A percentile compares a stretch with the other conserved stretches of the same genome.
phyloP scores from a whole-genome alignment of 2,888 invertebrate species.

The Cartodere bifasciata region DNA sequence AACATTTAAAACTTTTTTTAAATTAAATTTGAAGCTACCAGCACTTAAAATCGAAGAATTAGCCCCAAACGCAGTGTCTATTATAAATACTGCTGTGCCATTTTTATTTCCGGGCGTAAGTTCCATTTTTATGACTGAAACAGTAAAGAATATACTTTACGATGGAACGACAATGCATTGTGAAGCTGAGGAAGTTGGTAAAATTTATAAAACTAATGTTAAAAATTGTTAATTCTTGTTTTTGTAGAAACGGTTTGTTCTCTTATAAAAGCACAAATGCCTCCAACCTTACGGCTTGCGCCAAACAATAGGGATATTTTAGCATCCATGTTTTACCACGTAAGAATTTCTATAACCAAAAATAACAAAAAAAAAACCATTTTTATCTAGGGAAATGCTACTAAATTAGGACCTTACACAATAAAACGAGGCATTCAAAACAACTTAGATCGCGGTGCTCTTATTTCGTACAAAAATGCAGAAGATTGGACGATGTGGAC shows the following conservation, averaged over 20 bases:
- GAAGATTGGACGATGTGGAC: not conserved
- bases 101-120: constrained; percentile 4
- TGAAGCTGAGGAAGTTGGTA: constrained; percentile 35
- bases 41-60: constrained; percentile 10
- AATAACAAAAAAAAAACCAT: not conserved
- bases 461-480: not conserved
- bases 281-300: constrained; percentile 36
- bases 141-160: constrained; percentile 41
- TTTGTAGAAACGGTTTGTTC: constrained; percentile 25
- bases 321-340: constrained; percentile 44
- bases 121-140: constrained; percentile 31
- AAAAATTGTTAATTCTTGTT: constrained; percentile 3
- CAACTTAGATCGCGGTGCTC: not conserved
- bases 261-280: constrained; percentile 22
- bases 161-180: constrained; percentile 43
- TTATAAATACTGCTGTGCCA: constrained; percentile 4
- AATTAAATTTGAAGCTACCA: constrained; percentile 3
- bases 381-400: not conserved
- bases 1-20: constrained; percentile 3
- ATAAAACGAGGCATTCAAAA: not conserved
- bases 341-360: no score
- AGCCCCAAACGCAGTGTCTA: constrained; percentile 22
- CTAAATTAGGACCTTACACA: not conserved
- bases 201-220: no score
- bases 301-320: constrained; percentile 39